Evolutionary conservation across 92 coral and sea anemone genomes (phyloP), one percentile per base, ranked within the genome.

Genomic region (Palythoa caribaeorum): DNA sequence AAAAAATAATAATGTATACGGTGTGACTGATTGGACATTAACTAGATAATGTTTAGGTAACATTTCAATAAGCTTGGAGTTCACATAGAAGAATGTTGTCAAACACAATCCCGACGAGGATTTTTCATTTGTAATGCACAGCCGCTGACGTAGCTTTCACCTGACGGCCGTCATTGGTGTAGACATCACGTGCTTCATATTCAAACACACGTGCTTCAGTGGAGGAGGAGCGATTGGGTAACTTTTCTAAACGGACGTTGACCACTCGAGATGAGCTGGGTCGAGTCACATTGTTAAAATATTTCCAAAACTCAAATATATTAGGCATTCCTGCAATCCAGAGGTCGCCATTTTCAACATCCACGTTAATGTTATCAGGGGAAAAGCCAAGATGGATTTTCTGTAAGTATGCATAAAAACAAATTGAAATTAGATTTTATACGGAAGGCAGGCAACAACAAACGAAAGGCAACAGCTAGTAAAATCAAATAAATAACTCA

Each of bases 311-410:
- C 10, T 73, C 44, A 35, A 73, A 10, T 20, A 15, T 17, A 15
- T 54, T 20, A 73, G 78, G 78, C 13, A 8, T 35, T 1, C 53
- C 53, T 39, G 94, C 98, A 21, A 92, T 54, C 99, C 99, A 96
- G 21, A 94, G 93, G 36, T 93, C 81, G 36, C 96, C 96, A 5
- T 87, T 96, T 9, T 71, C 94, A 14, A 11, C 62, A 80, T 96
- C 99, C 12, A 90, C 68, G 83, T 94, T 91, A 65, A 96, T 90
- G 79, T 96, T 96, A 80, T 96, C 99, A 1, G 92, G 78, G 19
- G 62, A 15, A 52, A 76, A 50, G 6, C 40, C 60, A 76, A 76
- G 38, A 15, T 1, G 54, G 78, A 73, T 40, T 73, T 38, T 70
- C 75, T 70, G 44, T 35, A 66, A 66, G 28, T 28, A 66, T 3